Evolutionary conservation across 1,140 invertebrate species (phyloP), one percentile per base, ranked within the genome.

Genomic region (Euschistus heros): DNA sequence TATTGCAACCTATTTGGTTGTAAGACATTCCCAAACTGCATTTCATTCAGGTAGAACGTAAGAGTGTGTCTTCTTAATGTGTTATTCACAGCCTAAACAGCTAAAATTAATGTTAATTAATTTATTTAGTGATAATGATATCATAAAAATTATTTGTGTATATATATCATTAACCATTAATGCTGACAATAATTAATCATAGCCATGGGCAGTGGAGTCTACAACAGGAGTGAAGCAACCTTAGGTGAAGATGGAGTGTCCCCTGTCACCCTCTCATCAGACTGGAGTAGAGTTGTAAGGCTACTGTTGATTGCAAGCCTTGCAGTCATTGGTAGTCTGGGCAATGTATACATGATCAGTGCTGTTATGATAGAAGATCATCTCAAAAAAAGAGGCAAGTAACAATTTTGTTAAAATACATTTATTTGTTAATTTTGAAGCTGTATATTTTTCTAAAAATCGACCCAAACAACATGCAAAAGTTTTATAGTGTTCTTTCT

Each of bases 281-380:
- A 86, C 27, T 88, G 86, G 86, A 83, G 86, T 6, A 78, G 83
- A 37, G 78, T 89, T 6, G 82, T 81, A 0, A 75, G 85, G 42
- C 77, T 91, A 0, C 72, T 90, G 10, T 74, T 89, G 20, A 75
- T 89, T 24, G 80, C 84, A 0, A 79, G 81, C 0, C 76, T 86
- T 33, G 79, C 85, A 0, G 81, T 83, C 0, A 71, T 87, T 18
- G 88, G 88, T 3, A 85, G 84, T 66, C 79, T 88, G 37, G 86
- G 86, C 24, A 86, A 87, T 71, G 82, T 88, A 54, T 88, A 88
- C 72, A 86, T 87, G 80, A 87, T 88, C 71, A 85, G 83, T 33
- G 83, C 86, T 3, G 81, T 88, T 30, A 86, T 87, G 77, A 84
- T 86, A 20, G 85, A 87, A 67, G 84, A 86, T 69, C 82, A 86